phyloP scores from a whole-genome alignment of 2,113 vertebrate genomes.

The Tychaedon coryphoeus region DNA sequence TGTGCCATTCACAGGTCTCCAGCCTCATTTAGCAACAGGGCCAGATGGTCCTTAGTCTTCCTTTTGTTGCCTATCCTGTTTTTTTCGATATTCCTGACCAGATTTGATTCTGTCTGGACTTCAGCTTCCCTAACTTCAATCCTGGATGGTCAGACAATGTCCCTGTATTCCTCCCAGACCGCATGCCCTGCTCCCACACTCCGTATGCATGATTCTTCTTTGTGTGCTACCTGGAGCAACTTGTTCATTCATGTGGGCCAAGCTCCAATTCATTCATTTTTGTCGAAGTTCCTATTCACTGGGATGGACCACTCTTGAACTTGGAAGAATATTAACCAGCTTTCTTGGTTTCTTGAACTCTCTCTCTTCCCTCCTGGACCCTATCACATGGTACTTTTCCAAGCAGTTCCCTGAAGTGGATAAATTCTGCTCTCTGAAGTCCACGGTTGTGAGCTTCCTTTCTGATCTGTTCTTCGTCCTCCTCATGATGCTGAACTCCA shows the following conservation, averaged over 20 bases:
- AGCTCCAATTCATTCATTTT: neutral
- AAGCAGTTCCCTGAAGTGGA: neutral
- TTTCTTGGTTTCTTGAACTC: neutral
- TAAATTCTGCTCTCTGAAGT: neutral
- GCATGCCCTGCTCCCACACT: neutral
- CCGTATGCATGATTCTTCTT: neutral
- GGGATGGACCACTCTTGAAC: neutral
- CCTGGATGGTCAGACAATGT: neutral
- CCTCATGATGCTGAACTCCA: neutral
- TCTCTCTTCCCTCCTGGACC: neutral
- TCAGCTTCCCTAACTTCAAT: neutral
- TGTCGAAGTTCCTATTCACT: neutral
- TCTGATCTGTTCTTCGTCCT: neutral
- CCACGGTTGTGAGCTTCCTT: neutral
- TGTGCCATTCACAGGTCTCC: neutral
- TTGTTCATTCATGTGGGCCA: neutral
- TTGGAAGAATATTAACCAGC: neutral
- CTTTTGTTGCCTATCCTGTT: neutral
- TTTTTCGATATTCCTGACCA: neutral
- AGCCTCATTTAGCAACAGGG: neutral
- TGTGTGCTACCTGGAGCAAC: neutral
- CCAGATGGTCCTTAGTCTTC: neutral
- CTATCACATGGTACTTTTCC: neutral
- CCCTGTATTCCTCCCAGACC: neutral
- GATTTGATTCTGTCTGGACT: neutral